These are phyloP conservation scores for Arion vulgaris DNA, from an alignment of 1,140 invertebrate species.

Conservation along the genomic window DNA sequence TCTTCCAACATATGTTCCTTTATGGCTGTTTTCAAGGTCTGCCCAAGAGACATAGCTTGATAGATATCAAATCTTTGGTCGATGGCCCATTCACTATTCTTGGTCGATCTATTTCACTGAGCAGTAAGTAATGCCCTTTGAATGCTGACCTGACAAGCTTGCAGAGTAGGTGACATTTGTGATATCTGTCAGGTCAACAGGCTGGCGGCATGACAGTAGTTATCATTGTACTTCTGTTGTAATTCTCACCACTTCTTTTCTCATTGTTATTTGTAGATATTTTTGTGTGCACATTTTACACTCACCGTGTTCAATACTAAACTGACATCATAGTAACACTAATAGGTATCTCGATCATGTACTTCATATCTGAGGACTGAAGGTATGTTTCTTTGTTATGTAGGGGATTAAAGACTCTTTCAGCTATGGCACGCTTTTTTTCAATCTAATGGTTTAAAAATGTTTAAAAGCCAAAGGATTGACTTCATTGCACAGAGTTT, in stretches of 20 bases:
- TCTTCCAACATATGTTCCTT: slow-evolving; percentile 36
- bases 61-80: slow-evolving; percentile 57
- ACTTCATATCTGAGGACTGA: no score
- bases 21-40: slow-evolving; percentile 45
- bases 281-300: background rate
- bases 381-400: no score
- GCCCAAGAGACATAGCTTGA: slow-evolving; percentile 53
- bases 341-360: no score
- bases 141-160: background rate
- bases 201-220: background rate
- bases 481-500: no score
- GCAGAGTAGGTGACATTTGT: background rate
- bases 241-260: background rate
- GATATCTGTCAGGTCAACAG: background rate
- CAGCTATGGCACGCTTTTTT: no score
- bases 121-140: slow-evolving; percentile 53
- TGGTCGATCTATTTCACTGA: slow-evolving; percentile 55
- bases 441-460: no score
- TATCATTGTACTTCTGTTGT: background rate
- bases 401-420: no score
- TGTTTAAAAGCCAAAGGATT: no score
- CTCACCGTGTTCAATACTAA: no score
- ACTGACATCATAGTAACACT: no score
- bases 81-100: slow-evolving; percentile 53
- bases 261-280: background rate